Conservation (phyloP, 2,797 vertebrate genomes). For the Neosilurus hyrtlii region DNA sequence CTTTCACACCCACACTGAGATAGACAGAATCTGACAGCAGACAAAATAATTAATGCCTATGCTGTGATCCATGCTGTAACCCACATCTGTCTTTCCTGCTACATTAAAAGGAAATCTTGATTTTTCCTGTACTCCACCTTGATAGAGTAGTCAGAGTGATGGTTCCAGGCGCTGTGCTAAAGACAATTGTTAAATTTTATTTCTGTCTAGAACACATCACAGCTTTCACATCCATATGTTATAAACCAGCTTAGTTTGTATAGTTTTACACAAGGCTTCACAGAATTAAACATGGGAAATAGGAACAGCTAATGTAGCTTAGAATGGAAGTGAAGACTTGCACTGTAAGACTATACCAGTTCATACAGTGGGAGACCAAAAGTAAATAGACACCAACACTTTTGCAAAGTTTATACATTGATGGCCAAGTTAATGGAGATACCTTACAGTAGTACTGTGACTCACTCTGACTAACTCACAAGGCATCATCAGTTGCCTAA, state of each 20-base stretch:
- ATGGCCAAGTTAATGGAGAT: too few species aligned
- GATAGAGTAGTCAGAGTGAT: slow-evolving; percentile 5
- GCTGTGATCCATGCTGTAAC: slow-evolving; percentile 41
- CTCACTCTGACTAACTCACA: too few species aligned
- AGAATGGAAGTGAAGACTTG: not conserved
- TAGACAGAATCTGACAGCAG: slow-evolving; percentile 42
- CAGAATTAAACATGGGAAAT: not conserved
- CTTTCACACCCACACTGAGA: slow-evolving; percentile 37
- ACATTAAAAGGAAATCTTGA: slow-evolving; percentile 41
- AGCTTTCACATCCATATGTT: not conserved
- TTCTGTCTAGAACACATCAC: not conserved
- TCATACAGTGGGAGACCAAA: not conserved
- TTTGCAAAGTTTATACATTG: too few species aligned
- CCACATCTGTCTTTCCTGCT: slow-evolving; percentile 42
- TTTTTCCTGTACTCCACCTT: slow-evolving; percentile 2
- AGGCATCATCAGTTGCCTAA: too few species aligned
- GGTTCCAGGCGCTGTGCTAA: slow-evolving; percentile 26
- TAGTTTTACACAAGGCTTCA: not conserved
- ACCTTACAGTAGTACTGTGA: too few species aligned
- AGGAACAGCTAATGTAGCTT: not conserved
- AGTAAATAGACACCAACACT: too few species aligned
- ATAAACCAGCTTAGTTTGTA: not conserved
- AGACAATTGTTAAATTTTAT: slow-evolving; percentile 1
- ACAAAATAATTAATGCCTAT: slow-evolving; percentile 47
- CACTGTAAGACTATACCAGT: not conserved